Base-by-base conservation (phyloP, 2,888 invertebrate genomes). In the Sussaba pulchella region DNA sequence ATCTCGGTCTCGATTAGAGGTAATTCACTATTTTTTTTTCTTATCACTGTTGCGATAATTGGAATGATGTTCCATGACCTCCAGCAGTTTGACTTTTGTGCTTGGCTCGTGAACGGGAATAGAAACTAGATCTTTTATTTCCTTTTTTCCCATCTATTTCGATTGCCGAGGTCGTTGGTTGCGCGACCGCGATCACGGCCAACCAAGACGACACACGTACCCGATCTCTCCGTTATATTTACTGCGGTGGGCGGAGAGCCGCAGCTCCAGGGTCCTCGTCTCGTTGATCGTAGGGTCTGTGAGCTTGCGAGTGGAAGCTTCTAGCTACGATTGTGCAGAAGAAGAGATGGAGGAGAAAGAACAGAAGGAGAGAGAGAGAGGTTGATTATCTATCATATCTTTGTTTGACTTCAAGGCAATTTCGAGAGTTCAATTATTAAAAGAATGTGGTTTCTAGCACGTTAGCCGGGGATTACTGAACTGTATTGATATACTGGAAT, bases 111-210 rank as follows among this genome's bases (percentile, higher is more conserved):
- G 19, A 50, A 72, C 63, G 26, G 21, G 72, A 72, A 72, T 72
- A 72, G 72, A 63, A 21, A 9, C 21, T 54, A 21, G 8, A 14
- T 54, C 10, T 74, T 74, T 57, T 66, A 43, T 57, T 47, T 57
- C 21, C 66, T 52, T 41, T 73, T 75, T 79, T 21, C n/a, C 66
- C 45, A 66, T 79, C 79, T 79, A 79, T 79, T 79, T 75, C 47
- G 75, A 75, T 71, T 71, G 63, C 43, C 71, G 70, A 74, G 74
- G 79, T 79, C 79, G 59, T 75, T 70, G 79, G 31, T 70, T 70
- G 43, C 21, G 52, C 74, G 79, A 79, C 75, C 79, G 59, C 66
- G 70, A 79, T 79, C 79, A 79, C 71, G 79, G 79, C 79, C 79
- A 79, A 71, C 69, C 36, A 47, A 64, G 47, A 50, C 47, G 67